Conservation (phyloP, 2,113 vertebrate genomes). For the Toxostoma redivivum region DNA sequence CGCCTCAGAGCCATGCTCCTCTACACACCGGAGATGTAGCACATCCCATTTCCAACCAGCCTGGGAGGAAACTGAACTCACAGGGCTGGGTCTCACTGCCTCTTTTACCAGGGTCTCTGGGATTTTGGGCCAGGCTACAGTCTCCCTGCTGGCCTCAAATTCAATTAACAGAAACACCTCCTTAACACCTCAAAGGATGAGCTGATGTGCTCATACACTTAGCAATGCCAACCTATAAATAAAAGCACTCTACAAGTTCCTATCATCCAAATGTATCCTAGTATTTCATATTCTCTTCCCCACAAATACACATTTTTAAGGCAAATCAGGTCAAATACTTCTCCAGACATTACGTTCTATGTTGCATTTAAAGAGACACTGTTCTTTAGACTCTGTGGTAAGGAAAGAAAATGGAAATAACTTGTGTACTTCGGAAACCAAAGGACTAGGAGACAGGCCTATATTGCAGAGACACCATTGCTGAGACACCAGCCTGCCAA, state of each 20-base stretch:
- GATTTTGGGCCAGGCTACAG: background rate
- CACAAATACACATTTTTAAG: background rate
- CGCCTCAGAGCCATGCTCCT: background rate
- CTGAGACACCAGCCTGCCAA: background rate
- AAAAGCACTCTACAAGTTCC: background rate
- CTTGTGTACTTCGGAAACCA: background rate
- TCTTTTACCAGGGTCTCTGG: background rate
- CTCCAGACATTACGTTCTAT: background rate
- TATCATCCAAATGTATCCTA: background rate
- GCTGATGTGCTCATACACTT: background rate
- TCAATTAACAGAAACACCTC: background rate
- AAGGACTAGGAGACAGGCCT: background rate
- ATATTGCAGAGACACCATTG: background rate
- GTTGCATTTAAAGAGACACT: background rate
- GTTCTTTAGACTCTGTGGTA: background rate
- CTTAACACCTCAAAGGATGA: background rate
- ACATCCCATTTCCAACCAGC: background rate
- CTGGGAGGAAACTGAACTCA: background rate
- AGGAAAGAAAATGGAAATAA: background rate
- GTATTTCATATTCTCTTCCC: background rate
- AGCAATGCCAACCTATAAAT: background rate
- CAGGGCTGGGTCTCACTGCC: rapidly evolving
- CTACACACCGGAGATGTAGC: background rate
- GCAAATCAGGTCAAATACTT: background rate
- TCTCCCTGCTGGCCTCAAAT: background rate